Base-by-base conservation (phyloP, 2,888 invertebrate species). In the Cylloceria caligata region DNA sequence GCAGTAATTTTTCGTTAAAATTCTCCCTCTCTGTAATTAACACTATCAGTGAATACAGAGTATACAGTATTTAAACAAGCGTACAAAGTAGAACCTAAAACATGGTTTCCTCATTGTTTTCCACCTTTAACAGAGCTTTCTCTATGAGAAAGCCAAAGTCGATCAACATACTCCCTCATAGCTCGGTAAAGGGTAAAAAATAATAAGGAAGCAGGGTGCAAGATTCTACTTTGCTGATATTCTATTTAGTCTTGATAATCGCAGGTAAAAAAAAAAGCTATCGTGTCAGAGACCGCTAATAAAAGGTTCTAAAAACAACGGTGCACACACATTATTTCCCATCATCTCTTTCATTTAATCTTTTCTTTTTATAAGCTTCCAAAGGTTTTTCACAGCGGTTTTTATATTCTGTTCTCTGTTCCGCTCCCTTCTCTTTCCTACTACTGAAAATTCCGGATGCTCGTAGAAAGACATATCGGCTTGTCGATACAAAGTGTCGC, bases 401-500 rank as follows among this genome's bases (percentile, higher is more conserved):
- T 11, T 68, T 49, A n/a, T 36, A 30, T 34, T 34, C 21, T 5
- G 19, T 19, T 19, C 21, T 62, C n/a, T n/a, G n/a, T n/a, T n/a
- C n/a, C n/a, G n/a, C n/a, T n/a, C 21, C 27, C 19, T 13, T 16
- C 13, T 21, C 21, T 19, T 49, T n/a, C 9, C 52, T 16, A 16
- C 36, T 36, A n/a, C 16, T n/a, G 16, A 34, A 52, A 52, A 36
- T 52, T 45, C n/a, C 16, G 39, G 69, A 57, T 30, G 42, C 69
- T 69, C 27, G 55, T 27, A 24, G 27, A 42, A 11, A 16, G 27
- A 65, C 42, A 49, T 39, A 67, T 74, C 55, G 52, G 27, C 55
- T 74, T 45, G 65, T 52, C 74, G 65, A 74, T 39, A 65, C 52
- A n/a, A 65, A 30, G 65, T 42, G 64, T 57, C 74, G 55, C 64